Percentiles rank a stretch among this genome's conserved stretches.
phyloP scores from a whole-genome alignment of 2,113 vertebrate species.

The Telmatochromis sp. region DNA sequence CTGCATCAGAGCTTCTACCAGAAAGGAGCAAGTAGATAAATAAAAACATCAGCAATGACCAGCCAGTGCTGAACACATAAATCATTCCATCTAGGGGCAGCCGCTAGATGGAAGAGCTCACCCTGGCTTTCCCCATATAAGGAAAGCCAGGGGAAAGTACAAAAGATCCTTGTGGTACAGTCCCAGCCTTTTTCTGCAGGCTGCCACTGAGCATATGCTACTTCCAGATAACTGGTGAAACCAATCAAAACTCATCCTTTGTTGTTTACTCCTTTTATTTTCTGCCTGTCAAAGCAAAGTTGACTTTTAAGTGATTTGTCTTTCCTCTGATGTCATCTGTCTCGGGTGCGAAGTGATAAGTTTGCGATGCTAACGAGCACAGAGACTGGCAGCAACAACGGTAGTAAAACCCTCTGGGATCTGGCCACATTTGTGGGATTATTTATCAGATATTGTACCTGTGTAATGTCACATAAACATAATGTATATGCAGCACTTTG shows the following conservation, averaged over 20 bases:
- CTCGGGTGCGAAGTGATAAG: background rate
- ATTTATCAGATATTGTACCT: background rate
- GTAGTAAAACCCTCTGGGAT: background rate
- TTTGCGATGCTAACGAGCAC: background rate
- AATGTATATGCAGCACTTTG: background rate
- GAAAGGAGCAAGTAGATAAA: background rate
- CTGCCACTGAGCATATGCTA: background rate
- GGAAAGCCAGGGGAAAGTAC: background rate
- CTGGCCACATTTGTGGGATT: background rate
- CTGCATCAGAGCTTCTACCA: background rate
- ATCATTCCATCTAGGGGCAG: background rate
- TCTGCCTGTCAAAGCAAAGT: background rate
- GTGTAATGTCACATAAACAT: background rate
- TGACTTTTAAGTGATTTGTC: background rate
- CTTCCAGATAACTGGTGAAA: background rate
- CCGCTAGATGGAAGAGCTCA: background rate
- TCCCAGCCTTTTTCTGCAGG: background rate
- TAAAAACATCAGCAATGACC: background rate
- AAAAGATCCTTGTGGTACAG: background rate
- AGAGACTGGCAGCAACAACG: background rate
- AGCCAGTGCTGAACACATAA: background rate
- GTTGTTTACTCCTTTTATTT: background rate
- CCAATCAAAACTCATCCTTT: background rate
- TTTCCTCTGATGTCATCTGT: slow-evolving; percentile 1
- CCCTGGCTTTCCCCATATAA: background rate